A percentile compares a stretch with the other conserved stretches of the same genome.
These are phyloP conservation scores for Brachyhypopomus gauderio DNA, from an alignment of 2,113 vertebrate genomes.

Conservation along the genomic window DNA sequence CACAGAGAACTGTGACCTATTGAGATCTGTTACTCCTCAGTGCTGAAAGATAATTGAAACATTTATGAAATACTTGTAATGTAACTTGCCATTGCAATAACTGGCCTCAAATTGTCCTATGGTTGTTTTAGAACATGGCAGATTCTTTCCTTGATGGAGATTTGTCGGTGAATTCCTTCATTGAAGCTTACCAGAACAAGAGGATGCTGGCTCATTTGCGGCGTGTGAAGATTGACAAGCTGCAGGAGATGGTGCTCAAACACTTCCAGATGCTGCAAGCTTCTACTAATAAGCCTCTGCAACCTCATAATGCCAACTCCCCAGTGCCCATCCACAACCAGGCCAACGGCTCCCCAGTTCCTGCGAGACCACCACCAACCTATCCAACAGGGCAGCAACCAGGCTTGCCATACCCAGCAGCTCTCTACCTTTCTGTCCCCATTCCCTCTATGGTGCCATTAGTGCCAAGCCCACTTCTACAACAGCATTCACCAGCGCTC, in stretches of 20 bases:
- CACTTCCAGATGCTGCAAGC: conserved; percentile 70
- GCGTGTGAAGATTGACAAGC: conserved; percentile 86
- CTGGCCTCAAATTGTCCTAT: not conserved
- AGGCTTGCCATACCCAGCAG: conserved; percentile 55
- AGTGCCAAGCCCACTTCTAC: conserved; percentile 69
- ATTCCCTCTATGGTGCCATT: conserved; percentile 61
- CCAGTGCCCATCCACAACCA: conserved; percentile 48
- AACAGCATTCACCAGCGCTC: conserved; percentile 71
- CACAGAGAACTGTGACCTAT: too few species aligned
- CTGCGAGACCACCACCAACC: conserved; percentile 62
- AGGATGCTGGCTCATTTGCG: conserved; percentile 83
- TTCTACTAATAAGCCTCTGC: conserved; percentile 28
- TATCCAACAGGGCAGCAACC: conserved; percentile 30
- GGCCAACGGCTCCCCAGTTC: conserved; percentile 63
- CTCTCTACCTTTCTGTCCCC: conserved; percentile 66
- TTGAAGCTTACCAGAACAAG: conserved; percentile 81
- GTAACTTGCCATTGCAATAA: not conserved
- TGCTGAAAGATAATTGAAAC: not conserved
- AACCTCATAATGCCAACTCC: conserved; percentile 46
- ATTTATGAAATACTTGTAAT: not conserved
- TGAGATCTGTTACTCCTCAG: too few species aligned
- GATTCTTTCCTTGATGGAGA: conserved; percentile 84
- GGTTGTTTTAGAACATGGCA: conserved; percentile 79
- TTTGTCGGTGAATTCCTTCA: conserved; percentile 79
- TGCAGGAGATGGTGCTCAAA: conserved; percentile 85